A percentile compares a stretch with the other conserved stretches of the same genome.
Conservation (phyloP, 2,888 invertebrate genomes). For the Oscheius myriophilus region DNA sequence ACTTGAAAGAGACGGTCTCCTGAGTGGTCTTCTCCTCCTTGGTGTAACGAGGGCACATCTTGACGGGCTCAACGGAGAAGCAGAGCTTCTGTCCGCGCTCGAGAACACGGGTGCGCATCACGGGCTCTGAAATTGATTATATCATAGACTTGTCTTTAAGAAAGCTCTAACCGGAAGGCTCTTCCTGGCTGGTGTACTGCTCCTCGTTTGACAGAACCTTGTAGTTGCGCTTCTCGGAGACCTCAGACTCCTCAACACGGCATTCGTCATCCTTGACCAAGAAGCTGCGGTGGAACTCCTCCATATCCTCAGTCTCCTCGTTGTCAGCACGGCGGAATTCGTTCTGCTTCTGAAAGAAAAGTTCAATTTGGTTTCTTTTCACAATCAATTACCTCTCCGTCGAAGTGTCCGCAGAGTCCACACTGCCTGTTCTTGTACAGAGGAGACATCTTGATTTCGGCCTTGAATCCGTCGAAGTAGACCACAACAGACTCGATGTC, state of each 20-base stretch:
- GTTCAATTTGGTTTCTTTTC: background rate
- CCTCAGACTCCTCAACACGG: constrained; percentile 37
- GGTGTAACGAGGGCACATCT: constrained; percentile 45
- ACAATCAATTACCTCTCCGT: constrained; percentile 45
- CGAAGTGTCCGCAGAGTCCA: constrained; percentile 69
- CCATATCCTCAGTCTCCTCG: constrained; percentile 34
- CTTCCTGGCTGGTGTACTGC: background rate
- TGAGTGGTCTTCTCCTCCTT: constrained; percentile 37
- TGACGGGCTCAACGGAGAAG: constrained; percentile 60
- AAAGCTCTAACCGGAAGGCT: background rate
- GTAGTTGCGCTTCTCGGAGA: constrained; percentile 49
- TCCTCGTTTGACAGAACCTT: constrained; percentile 34
- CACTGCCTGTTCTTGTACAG: constrained; percentile 59
- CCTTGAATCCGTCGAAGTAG: constrained; percentile 61
- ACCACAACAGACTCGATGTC: constrained; percentile 42
- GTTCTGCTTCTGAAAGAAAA: constrained; percentile 20
- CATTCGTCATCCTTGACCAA: constrained; percentile 48
- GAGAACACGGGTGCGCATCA: constrained; percentile 49
- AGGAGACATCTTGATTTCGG: constrained; percentile 54
- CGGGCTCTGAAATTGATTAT: constrained; percentile 37
- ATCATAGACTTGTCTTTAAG: background rate
- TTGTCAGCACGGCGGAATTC: constrained; percentile 41
- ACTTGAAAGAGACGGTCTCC: constrained; percentile 43
- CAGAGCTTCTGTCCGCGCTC: constrained; percentile 61
- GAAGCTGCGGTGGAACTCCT: constrained; percentile 64